Percentiles rank a stretch among this genome's conserved stretches.
Conservation (phyloP, 2,888 invertebrate genomes). For the Lysandra bellargus region DNA sequence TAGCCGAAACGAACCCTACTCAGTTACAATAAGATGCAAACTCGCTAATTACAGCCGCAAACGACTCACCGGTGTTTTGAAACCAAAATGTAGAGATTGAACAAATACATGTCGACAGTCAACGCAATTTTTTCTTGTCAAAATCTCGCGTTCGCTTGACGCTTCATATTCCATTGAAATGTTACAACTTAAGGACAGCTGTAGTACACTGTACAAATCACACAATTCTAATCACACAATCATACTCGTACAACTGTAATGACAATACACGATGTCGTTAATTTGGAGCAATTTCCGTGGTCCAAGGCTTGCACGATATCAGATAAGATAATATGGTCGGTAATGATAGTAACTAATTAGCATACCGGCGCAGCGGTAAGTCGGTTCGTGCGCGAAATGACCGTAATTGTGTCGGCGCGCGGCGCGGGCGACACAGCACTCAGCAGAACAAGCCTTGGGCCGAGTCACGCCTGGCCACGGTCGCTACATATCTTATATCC, state of each 20-base stretch:
- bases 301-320: constrained; percentile 9
- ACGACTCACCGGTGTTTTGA: not conserved
- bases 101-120: not conserved
- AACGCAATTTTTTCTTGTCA: not conserved
- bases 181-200: too few relatives aligned
- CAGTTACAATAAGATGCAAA: not conserved
- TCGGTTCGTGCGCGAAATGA: constrained; percentile 13
- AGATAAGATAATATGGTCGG: not conserved
- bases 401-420: not conserved
- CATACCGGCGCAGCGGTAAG: not conserved
- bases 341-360: constrained; percentile 15
- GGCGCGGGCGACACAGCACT: constrained; percentile 30
- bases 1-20: not conserved
- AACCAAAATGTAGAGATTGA: not conserved
- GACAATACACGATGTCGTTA: not conserved
- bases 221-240: not conserved
- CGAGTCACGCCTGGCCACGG: constrained; percentile 52
- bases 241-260: constrained; percentile 3
- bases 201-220: too few relatives aligned
- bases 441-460: constrained; percentile 55
- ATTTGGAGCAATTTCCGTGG: not conserved
- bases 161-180: not conserved
- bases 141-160: not conserved
- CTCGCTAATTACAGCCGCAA: not conserved
- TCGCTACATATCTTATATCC: constrained; percentile 37